phyloP scores from a whole-genome alignment of 2,113 vertebrate species.

The Cinclus mexicanus region DNA sequence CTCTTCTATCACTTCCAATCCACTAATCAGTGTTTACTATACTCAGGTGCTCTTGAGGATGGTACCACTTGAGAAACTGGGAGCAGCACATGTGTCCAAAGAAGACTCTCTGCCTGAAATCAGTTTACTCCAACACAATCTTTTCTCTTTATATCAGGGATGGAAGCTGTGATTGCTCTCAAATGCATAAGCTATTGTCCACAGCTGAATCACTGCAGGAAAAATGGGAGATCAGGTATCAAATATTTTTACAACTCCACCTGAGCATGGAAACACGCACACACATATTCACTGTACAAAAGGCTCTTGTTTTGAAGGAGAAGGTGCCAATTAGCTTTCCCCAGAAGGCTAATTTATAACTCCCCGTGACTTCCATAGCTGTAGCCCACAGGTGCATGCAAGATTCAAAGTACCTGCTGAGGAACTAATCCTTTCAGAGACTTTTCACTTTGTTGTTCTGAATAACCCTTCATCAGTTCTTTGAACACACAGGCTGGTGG shows the following conservation, averaged over 20 bases:
- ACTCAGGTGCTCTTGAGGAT: background rate
- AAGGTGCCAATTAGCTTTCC: background rate
- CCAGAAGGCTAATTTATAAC: background rate
- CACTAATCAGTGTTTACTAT: background rate
- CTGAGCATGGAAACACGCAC: background rate
- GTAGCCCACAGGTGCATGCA: background rate
- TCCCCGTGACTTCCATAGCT: background rate
- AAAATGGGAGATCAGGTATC: background rate
- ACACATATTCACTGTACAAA: background rate
- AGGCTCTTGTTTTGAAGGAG: background rate
- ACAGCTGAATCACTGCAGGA: background rate
- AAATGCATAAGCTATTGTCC: background rate
- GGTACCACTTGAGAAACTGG: background rate
- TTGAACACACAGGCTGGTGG: background rate
- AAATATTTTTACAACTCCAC: background rate
- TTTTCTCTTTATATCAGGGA: background rate
- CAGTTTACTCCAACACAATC: background rate
- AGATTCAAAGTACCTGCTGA: conserved; percentile 8
- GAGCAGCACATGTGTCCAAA: background rate
- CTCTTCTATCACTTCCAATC: background rate
- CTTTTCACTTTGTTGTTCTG: background rate
- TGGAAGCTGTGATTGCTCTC: background rate
- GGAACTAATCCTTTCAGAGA: background rate
- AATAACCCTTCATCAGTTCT: background rate
- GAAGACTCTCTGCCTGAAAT: background rate